Evolutionary conservation across 2,888 invertebrate genomes (phyloP).

Genomic region (Mimas tiliae): DNA sequence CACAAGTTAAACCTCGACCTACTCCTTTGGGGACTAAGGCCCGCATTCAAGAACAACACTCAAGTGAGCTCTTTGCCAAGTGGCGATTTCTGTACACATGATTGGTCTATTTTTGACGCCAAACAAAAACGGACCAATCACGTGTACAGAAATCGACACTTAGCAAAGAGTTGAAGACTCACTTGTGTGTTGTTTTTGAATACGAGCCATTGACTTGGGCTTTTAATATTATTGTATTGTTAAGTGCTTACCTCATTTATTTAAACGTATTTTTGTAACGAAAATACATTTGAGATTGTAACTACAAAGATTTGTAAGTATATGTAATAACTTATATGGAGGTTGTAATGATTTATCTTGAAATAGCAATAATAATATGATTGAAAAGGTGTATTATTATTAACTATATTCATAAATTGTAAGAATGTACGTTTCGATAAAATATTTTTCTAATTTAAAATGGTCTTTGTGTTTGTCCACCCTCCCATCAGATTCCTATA

Average conservation of each 20-base stretch:
- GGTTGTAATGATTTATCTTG: too few relatives aligned
- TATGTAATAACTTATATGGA: background rate
- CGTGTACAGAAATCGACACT: too few relatives aligned
- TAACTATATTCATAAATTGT: slow-evolving; percentile 39
- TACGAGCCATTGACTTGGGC: background rate
- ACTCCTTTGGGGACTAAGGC: background rate
- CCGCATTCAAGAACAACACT: too few relatives aligned
- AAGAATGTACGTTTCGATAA: slow-evolving; percentile 45
- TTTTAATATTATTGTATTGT: background rate
- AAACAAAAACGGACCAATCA: too few relatives aligned
- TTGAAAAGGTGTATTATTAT: slow-evolving; percentile 35
- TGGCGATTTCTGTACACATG: too few relatives aligned
- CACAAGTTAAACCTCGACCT: background rate
- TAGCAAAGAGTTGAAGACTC: too few relatives aligned
- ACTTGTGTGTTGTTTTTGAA: too few relatives aligned
- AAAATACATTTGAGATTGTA: background rate
- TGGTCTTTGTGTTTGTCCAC: background rate
- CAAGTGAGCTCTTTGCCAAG: too few relatives aligned
- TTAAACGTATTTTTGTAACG: slow-evolving; percentile 2
- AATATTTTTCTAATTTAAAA: slow-evolving; percentile 39
- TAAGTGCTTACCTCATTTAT: slow-evolving; percentile 17
- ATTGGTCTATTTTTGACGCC: too few relatives aligned
- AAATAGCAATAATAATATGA: slow-evolving; percentile 22
- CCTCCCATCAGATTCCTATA: background rate
- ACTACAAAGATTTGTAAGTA: slow-evolving; percentile 1